phyloP scores from a whole-genome alignment of 2,113 vertebrate species.

The Chaetorhynchus papuensis region DNA sequence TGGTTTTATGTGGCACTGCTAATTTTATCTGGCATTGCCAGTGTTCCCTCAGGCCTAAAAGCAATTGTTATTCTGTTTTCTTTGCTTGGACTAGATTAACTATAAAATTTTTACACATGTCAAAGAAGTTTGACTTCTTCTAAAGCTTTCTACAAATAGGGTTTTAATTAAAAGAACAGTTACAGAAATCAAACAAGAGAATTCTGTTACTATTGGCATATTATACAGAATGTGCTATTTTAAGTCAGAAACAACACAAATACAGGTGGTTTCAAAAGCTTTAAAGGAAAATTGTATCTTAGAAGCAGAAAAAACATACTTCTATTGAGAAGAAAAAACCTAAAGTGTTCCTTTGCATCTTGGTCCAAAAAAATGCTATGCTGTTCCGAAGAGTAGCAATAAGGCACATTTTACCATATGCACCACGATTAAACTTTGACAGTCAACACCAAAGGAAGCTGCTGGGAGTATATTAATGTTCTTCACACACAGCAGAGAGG shows the following conservation, averaged over 20 bases:
- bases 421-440: neutral
- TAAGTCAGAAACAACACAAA: neutral
- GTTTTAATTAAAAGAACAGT: neutral
- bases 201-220: neutral
- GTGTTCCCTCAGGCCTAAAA: neutral
- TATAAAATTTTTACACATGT: neutral
- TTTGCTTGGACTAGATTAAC: neutral
- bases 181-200: neutral
- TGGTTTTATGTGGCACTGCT: neutral
- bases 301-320: neutral
- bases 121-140: neutral
- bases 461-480: neutral
- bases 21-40: neutral
- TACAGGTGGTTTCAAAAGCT: neutral
- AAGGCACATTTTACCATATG: neutral
- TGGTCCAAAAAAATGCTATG: neutral
- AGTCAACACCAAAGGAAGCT: neutral
- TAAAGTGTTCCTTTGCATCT: neutral
- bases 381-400: neutral
- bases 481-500: neutral
- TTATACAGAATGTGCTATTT: neutral
- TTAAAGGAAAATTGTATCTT: neutral
- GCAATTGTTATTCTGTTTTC: neutral
- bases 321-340: neutral
- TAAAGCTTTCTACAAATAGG: neutral